These are phyloP conservation scores for Bryconaethiops microstoma DNA, from an alignment of 2,797 vertebrate genomes.

Conservation along the genomic window DNA sequence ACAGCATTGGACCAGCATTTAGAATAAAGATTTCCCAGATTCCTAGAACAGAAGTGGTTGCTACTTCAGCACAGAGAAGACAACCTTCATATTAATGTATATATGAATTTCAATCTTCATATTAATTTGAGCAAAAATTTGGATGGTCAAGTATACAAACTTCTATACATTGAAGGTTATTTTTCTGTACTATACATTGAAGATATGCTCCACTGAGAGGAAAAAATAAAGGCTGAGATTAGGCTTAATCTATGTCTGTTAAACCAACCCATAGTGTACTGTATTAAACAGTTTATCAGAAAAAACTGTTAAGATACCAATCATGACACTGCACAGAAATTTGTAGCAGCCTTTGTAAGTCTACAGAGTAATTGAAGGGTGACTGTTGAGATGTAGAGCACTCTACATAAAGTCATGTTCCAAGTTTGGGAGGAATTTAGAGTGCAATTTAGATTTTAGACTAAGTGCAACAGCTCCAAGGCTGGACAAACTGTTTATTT, in stretches of 20 bases:
- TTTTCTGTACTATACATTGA: no score
- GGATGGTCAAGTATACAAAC: neutral
- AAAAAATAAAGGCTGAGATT: no score
- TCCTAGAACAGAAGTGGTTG: neutral
- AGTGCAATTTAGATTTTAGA: neutral
- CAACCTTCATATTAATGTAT: neutral
- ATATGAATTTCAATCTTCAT: no score
- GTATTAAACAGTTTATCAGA: neutral
- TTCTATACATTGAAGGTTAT: neutral
- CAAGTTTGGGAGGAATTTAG: neutral
- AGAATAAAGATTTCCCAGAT: neutral
- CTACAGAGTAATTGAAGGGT: neutral
- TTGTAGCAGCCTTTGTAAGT: no score
- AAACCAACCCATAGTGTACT: no score
- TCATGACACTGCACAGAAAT: neutral
- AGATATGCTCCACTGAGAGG: no score
- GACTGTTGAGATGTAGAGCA: no score
- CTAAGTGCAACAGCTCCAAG: neutral
- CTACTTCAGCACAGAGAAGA: neutral
- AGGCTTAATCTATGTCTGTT: no score
- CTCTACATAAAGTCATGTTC: neutral
- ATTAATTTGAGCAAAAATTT: neutral
- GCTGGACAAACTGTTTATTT: neutral
- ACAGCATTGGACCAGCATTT: neutral
- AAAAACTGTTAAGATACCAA: conserved; percentile 9